Conservation (phyloP, 2,113 vertebrate genomes). For the Lethenteron reissneri region DNA sequence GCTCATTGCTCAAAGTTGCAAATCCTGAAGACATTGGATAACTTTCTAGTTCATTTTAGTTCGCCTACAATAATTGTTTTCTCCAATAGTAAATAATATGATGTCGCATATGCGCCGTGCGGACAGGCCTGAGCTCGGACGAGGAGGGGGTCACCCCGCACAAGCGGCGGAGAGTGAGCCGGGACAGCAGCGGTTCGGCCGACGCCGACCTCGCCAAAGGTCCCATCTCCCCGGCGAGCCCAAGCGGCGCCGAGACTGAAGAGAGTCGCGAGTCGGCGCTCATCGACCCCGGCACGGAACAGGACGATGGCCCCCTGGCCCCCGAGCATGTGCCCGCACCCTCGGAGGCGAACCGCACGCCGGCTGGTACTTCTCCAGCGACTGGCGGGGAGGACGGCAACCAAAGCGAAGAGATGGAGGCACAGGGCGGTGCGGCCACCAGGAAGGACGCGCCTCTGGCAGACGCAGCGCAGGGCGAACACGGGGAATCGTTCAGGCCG, state of each 20-base stretch:
- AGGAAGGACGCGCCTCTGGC: too few species aligned
- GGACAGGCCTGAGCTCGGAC: slow-evolving; percentile 21
- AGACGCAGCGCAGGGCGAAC: too few species aligned
- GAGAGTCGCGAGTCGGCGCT: slow-evolving; percentile 91
- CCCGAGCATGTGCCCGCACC: too few species aligned
- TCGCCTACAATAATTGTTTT: neutral
- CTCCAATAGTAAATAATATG: neutral
- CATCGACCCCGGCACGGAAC: slow-evolving; percentile 90
- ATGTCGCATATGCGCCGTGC: neutral
- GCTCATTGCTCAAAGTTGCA: too few species aligned
- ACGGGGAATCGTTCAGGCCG: too few species aligned
- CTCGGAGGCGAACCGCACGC: slow-evolving; percentile 10
- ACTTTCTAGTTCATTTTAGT: too few species aligned
- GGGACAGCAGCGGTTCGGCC: slow-evolving; percentile 36
- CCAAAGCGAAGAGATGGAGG: slow-evolving; percentile 10
- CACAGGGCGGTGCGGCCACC: neutral
- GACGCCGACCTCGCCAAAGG: slow-evolving; percentile 21
- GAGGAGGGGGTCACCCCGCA: slow-evolving; percentile 82
- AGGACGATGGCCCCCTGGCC: slow-evolving; percentile 24
- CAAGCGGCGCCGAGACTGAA: slow-evolving; percentile 40
- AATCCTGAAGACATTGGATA: too few species aligned
- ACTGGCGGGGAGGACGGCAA: slow-evolving; percentile 60
- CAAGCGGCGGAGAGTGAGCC: slow-evolving; percentile 68
- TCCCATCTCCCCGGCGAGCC: slow-evolving; percentile 13
- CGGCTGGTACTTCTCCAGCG: slow-evolving; percentile 48